These are phyloP conservation scores for Hepsetus odoe DNA, from an alignment of 2,113 vertebrate genomes.

Conservation along the genomic window DNA sequence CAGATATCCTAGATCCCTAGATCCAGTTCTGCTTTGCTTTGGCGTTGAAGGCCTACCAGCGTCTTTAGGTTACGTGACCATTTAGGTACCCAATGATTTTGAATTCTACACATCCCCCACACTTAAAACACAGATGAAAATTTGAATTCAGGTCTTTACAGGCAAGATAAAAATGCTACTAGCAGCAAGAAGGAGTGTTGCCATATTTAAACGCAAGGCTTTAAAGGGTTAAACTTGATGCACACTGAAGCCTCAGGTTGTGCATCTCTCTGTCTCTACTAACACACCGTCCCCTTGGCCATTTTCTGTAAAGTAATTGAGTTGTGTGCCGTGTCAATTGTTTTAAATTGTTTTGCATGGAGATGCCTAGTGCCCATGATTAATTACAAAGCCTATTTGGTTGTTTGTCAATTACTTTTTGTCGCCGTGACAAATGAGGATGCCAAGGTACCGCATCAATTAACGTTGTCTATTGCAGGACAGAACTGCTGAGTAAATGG, in stretches of 20 bases:
- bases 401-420: neutral
- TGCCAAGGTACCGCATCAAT: conserved; percentile 5
- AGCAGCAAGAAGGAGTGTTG: no score
- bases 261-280: neutral
- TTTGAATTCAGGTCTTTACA: no score
- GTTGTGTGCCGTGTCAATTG: neutral
- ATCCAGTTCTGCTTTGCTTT: no score
- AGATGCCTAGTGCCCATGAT: conserved; percentile 2
- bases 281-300: conserved; percentile 1
- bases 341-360: neutral
- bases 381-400: neutral
- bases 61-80: no score
- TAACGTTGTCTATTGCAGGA: neutral
- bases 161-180: no score
- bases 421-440: neutral
- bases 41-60: no score
- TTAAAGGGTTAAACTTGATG: neutral
- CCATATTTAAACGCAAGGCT: neutral
- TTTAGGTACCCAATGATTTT: no score
- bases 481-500: conserved; percentile 1
- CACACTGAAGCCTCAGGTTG: neutral
- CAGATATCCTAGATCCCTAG: no score
- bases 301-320: neutral
- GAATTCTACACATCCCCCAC: no score
- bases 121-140: no score